These are phyloP conservation scores for Amazona guildingii DNA, from an alignment of 2,113 vertebrate species.

Conservation along the genomic window DNA sequence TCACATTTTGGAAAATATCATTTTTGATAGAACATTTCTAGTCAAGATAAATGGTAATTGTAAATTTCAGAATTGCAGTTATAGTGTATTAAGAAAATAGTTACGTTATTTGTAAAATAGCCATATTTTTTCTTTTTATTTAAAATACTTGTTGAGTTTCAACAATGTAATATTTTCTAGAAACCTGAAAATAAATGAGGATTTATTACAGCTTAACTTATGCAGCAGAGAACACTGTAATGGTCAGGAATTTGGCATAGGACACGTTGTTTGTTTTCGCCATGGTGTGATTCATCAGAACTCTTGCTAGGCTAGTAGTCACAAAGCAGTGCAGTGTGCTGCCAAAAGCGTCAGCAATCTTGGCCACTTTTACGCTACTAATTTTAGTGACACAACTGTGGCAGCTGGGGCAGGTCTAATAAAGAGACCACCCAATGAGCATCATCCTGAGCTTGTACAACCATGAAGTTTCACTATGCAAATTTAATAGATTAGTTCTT, in stretches of 20 bases:
- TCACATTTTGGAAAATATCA: neutral
- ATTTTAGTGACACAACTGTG: neutral
- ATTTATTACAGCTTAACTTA: neutral
- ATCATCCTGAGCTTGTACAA: neutral
- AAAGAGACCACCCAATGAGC: neutral
- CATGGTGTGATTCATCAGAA: conserved; percentile 19
- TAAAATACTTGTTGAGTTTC: neutral
- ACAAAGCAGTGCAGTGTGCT: neutral
- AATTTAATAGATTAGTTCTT: neutral
- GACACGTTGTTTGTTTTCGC: neutral
- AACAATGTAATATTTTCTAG: neutral
- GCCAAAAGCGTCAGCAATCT: neutral
- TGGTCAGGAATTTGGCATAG: conserved; percentile 31
- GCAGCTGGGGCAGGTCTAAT: neutral
- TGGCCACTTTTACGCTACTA: neutral
- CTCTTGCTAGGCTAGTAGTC: neutral
- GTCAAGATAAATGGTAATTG: neutral
- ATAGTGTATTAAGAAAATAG: neutral
- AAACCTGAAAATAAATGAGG: neutral
- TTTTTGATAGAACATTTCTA: neutral
- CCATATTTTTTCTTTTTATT: neutral
- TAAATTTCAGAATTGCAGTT: neutral
- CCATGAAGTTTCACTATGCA: neutral
- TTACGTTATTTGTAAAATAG: neutral
- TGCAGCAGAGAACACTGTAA: neutral